These are phyloP conservation scores for Pogonomyrmex barbatus DNA, from an alignment of 1,140 invertebrate genomes.

Conservation along the genomic window DNA sequence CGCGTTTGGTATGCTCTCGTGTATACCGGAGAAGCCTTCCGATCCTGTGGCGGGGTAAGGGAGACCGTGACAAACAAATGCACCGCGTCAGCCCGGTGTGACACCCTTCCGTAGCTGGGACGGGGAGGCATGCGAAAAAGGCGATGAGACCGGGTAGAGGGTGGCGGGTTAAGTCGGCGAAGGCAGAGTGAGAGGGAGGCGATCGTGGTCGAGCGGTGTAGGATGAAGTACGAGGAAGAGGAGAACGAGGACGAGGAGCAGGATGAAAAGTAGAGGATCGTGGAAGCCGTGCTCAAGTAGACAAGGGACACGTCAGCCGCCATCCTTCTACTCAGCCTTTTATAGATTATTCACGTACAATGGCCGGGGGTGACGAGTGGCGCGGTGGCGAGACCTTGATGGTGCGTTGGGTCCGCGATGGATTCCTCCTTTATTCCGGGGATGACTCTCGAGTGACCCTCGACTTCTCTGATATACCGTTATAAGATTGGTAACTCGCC, in stretches of 20 bases:
- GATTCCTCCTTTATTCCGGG: conserved; percentile 60
- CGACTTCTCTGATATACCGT: conserved; percentile 56
- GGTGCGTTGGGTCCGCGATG: conserved; percentile 50
- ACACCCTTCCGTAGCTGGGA: conserved; percentile 79
- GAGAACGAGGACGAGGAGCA: conserved; percentile 63
- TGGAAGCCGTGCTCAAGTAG: conserved; percentile 85
- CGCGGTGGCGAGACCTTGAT: conserved; percentile 43
- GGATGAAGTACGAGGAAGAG: conserved; percentile 52
- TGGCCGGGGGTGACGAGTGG: conserved; percentile 81
- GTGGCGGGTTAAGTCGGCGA: conserved; percentile 53
- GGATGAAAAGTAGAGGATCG: conserved; percentile 83
- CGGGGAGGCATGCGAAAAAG: conserved; percentile 59
- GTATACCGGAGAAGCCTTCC: conserved; percentile 49
- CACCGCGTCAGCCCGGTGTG: conserved; percentile 81
- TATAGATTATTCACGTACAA: conserved; percentile 86
- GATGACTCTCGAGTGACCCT: conserved; percentile 50
- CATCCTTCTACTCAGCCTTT: conserved; percentile 83
- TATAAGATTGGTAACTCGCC: conserved; percentile 33
- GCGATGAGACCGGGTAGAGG: conserved; percentile 58
- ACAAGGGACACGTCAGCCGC: conserved; percentile 84
- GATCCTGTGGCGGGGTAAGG: conserved; percentile 21
- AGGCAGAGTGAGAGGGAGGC: conserved; percentile 61
- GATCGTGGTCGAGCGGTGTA: conserved; percentile 62
- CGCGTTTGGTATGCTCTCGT: conserved; percentile 59
- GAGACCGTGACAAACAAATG: conserved; percentile 83